Evolutionary conservation across 2,888 invertebrate genomes (phyloP).

Genomic region (Diarsia rubi): DNA sequence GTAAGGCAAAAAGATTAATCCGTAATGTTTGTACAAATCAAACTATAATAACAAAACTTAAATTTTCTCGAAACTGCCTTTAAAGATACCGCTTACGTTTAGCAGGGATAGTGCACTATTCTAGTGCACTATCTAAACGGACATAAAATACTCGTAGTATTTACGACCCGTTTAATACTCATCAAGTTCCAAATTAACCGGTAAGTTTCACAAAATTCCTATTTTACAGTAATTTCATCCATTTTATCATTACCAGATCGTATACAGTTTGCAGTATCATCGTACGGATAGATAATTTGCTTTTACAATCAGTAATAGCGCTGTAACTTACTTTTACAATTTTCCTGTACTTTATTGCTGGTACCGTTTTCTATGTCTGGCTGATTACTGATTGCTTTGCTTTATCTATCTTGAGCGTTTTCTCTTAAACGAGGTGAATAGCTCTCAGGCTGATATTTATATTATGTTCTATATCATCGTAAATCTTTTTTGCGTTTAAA

Average conservation of each 20-base stretch:
- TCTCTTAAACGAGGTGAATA: slow-evolving; percentile 21
- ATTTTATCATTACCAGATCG: slow-evolving; percentile 11
- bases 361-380: slow-evolving; percentile 40
- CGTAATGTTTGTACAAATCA: no score
- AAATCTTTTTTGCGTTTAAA: no score
- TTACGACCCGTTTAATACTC: no score
- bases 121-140: no score
- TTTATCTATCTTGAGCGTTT: slow-evolving; percentile 30
- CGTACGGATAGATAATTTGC: slow-evolving; percentile 36
- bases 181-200: not conserved
- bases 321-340: slow-evolving; percentile 37
- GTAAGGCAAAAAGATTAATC: no score
- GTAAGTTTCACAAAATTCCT: slow-evolving; percentile 4
- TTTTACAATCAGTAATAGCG: slow-evolving; percentile 29
- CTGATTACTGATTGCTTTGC: slow-evolving; percentile 30
- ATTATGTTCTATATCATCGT: not conserved
- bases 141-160: not conserved
- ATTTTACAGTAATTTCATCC: slow-evolving; percentile 15
- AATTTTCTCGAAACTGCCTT: no score
- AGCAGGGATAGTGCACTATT: no score
- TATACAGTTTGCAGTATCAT: slow-evolving; percentile 13
- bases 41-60: no score
- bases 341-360: slow-evolving; percentile 39
- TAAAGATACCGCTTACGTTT: no score
- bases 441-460: not conserved